Percentiles rank a stretch among this genome's conserved stretches.
phyloP scores from a whole-genome alignment of 2,797 vertebrate species.

The Sorex maritimensis region DNA sequence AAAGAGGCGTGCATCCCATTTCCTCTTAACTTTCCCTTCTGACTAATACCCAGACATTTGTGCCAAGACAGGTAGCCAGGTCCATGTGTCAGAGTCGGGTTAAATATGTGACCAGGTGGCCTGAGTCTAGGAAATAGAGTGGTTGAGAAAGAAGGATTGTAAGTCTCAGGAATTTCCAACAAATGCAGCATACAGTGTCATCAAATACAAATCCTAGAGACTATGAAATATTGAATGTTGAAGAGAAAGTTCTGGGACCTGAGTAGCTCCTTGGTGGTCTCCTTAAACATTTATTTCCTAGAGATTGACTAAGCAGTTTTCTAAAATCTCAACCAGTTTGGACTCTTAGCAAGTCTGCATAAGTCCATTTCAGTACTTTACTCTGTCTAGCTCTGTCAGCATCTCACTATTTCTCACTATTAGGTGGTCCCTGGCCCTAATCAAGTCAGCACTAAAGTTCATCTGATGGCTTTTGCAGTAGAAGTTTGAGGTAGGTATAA shows the following conservation, averaged over 20 bases:
- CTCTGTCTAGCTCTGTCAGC: background rate
- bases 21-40: constrained; percentile 67
- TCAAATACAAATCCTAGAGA: background rate
- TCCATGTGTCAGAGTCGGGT: background rate
- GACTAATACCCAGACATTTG: constrained; percentile 11
- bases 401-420: background rate
- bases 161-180: background rate
- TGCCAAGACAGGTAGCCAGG: background rate
- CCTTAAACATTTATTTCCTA: background rate
- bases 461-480: background rate
- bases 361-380: background rate
- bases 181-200: accelerated
- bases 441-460: background rate
- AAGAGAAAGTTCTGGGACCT: background rate
- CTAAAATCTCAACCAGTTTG: background rate
- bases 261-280: background rate
- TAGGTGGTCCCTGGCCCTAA: background rate
- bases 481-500: background rate
- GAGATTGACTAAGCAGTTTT: background rate
- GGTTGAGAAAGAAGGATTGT: background rate
- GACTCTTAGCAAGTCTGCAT: background rate
- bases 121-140: background rate
- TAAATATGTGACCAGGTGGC: background rate
- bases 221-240: accelerated
- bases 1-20: background rate